Base-by-base conservation (phyloP, 2,888 invertebrate species). In the Heliconius aoede region DNA sequence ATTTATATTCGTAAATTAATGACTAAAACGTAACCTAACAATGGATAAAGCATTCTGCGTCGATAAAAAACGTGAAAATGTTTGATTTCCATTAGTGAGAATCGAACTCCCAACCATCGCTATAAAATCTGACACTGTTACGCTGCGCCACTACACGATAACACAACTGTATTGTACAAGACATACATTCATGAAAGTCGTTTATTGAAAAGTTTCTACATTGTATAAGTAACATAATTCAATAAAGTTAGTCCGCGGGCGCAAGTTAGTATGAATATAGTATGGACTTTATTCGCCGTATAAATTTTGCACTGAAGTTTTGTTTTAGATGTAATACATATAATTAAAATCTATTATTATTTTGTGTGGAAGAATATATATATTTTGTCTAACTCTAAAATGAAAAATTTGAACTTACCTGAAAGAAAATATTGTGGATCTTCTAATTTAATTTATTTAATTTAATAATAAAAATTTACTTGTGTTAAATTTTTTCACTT, bases 211-310 rank as follows among this genome's bases (percentile, higher is more conserved):
- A 65, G 36, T 65, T 65, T 65, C 5, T 24, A 36, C 24, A 24
- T 18, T 18, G 36, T 65, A 24, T 65, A 40, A 65, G 36, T 65
- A 65, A 65, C 65, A 65, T 65, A 65, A 65, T 65, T 65, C 65
- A 40, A 65, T 65, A 26, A 65, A 40, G 36, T 65, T 65, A 15
- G 65, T 65, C 36, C 24, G 36, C 13, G 24, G 65, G 7, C 40
- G 36, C 65, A 24, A 65, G 36, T 65, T 65, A 7, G 15, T 65
- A 65, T 32, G 65, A 65, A 65, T 65, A 15, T 32, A 24, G 64
- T 4, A 64, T 24, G 65, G 36, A 65, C 36, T 15, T 65, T 65
- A 15, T 36, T 65, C 36, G 15, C 11, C 18, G 24, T 36, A 40
- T 65, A 65, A 18, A 65, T 65, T 65, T 40, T 24, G 24, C 24